phyloP scores from a whole-genome alignment of 2,797 vertebrate genomes.

The Okamejei kenojei region DNA sequence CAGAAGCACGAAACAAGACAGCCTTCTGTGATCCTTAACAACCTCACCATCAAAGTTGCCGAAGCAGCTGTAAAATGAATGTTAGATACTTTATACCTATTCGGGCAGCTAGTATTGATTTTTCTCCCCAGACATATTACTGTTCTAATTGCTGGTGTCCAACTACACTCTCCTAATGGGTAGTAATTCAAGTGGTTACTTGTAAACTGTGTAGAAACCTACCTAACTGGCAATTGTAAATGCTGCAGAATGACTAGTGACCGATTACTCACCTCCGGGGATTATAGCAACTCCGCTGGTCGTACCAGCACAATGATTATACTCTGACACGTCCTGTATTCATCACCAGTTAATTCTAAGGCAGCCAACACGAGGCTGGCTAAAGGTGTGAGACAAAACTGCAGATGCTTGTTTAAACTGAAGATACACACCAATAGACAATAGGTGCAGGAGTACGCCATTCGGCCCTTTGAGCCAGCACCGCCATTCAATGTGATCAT shows the following conservation, averaged over 20 bases:
- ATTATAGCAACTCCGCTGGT: not conserved
- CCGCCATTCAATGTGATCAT: too few relatives aligned
- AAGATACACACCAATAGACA: too few relatives aligned
- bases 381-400: too few relatives aligned
- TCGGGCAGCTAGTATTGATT: not conserved
- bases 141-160: not conserved
- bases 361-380: not conserved
- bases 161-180: not conserved
- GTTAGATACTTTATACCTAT: not conserved
- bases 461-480: too few relatives aligned
- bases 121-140: not conserved
- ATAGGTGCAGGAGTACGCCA: too few relatives aligned
- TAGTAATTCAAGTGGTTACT: not conserved
- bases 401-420: too few relatives aligned
- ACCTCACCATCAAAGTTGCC: too few relatives aligned
- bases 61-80: not conserved
- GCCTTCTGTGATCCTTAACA: too few relatives aligned
- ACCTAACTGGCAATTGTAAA: not conserved
- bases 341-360: not conserved
- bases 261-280: not conserved
- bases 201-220: not conserved
- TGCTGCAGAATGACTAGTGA: not conserved
- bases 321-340: not conserved
- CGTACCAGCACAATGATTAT: not conserved
- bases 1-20: too few relatives aligned